These are phyloP conservation scores for Acrobeloides nanus DNA, from an alignment of 2,888 invertebrate genomes.

Conservation along the genomic window DNA sequence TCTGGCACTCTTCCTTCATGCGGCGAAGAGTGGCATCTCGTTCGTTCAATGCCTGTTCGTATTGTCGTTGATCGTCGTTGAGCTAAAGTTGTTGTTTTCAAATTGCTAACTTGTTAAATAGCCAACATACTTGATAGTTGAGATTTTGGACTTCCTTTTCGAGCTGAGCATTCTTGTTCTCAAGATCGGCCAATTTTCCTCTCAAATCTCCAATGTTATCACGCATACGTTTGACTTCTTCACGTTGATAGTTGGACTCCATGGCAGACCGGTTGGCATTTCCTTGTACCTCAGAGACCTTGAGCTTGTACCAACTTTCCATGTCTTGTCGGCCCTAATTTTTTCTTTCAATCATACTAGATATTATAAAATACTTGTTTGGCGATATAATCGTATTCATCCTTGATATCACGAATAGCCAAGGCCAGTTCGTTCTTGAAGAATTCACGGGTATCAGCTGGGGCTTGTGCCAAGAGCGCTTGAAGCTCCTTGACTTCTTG, in stretches of 20 bases:
- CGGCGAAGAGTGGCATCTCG: slow-evolving; percentile 42
- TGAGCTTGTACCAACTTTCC: slow-evolving; percentile 60
- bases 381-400: slow-evolving; percentile 57
- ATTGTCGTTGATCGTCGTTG: slow-evolving; percentile 55
- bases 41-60: slow-evolving; percentile 55
- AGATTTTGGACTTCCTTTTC: slow-evolving; percentile 54
- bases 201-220: slow-evolving; percentile 54
- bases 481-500: slow-evolving; percentile 54
- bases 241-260: slow-evolving; percentile 56
- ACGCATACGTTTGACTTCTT: slow-evolving; percentile 56
- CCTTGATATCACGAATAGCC: slow-evolving; percentile 58
- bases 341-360: background rate
- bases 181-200: slow-evolving; percentile 30
- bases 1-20: slow-evolving; percentile 43
- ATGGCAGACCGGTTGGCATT: slow-evolving; percentile 50
- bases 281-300: slow-evolving; percentile 55
- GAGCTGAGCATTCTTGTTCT: slow-evolving; percentile 55
- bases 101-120: background rate
- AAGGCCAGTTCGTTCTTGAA: slow-evolving; percentile 60
- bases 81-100: slow-evolving; percentile 27
- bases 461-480: slow-evolving; percentile 52
- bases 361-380: slow-evolving; percentile 51
- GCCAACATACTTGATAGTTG: slow-evolving; percentile 42
- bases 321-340: slow-evolving; percentile 53
- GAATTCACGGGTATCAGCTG: slow-evolving; percentile 54